Evolutionary conservation across 2,113 vertebrate genomes (phyloP), one percentile per base, ranked within the genome.

Genomic region (Anas platyrhynchos): DNA sequence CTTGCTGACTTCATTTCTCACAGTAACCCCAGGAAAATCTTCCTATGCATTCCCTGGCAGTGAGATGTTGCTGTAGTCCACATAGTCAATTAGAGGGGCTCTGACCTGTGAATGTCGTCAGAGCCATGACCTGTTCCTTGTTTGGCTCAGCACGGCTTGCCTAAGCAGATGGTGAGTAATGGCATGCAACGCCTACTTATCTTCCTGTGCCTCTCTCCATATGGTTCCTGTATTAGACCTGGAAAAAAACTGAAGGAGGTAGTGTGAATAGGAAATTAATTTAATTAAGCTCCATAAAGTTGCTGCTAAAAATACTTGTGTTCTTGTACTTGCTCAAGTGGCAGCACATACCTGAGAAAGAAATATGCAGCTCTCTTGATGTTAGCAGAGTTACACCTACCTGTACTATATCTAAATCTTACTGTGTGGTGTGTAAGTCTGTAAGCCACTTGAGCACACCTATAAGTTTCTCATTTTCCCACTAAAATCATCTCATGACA

Each of bases 131-230:
- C 91, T 16, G 3, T 11, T 88, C 80, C 83, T 81, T 8, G 18
- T 38, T 48, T 9, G 1, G 43, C 94, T 78, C 88, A 78, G 80
- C 83, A 90, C 0, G 8, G 41, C 62, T 67, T 43, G 56, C 68
- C 90, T 48, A 85, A 48, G 81, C 95, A 96, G 92, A 93, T 92
- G 96, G 95, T 72, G 77, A 86, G 86, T 46, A 78, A 88, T 43
- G 80, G 94, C 88, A 92, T 3, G 48, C 86, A 67, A 89, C 2
- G 1, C 83, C 86, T 31, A 4, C 91, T 77, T 63, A 79, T 61
- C 77, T 56, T 68, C 11, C 76, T 65, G 65, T 68, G 73, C 80
- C 62, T 91, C 67, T 16, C 65, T 86, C 94, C 92, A 91, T 88
- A 92, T 93, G 96, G 86, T 56, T 94, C 79, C 68, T 78, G 52